Percentiles rank a stretch among this genome's conserved stretches.
Conservation (phyloP, 2,888 invertebrate genomes). For the Boloria selene region DNA sequence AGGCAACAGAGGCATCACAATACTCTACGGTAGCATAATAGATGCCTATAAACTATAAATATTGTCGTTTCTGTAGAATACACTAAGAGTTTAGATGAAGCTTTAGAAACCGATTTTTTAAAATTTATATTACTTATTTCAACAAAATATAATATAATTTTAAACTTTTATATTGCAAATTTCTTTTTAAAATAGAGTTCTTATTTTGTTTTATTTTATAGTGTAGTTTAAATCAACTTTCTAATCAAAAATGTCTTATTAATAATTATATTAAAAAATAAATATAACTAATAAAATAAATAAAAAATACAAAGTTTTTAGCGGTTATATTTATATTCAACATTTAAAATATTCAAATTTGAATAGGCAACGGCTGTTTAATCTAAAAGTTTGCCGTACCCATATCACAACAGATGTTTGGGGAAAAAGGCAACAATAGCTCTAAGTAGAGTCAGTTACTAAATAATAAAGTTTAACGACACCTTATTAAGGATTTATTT, state of each 20-base stretch:
- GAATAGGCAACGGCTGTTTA: constrained; percentile 34
- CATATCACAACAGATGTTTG: constrained; percentile 66
- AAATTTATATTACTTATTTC: neutral
- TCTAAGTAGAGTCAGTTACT: constrained; percentile 67
- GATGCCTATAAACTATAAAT: constrained; percentile 54
- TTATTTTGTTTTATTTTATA: too few species aligned
- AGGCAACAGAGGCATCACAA: constrained; percentile 39
- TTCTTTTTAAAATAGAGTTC: too few species aligned
- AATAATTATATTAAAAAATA: too few species aligned
- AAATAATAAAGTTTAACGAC: constrained; percentile 54
- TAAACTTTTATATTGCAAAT: too few species aligned
- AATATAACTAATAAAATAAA: neutral
- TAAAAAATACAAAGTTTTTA: neutral
- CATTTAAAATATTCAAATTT: neutral
- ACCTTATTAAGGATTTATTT: constrained; percentile 81
- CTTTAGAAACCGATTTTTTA: constrained; percentile 1
- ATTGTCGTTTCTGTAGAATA: constrained; percentile 53
- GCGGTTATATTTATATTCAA: neutral
- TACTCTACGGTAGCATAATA: constrained; percentile 58
- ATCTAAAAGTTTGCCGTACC: constrained; percentile 53
- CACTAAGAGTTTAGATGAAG: constrained; percentile 44
- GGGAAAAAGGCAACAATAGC: constrained; percentile 68
- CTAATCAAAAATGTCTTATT: too few species aligned
- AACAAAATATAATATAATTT: too few species aligned
- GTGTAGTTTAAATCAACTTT: too few species aligned